Conservation (phyloP, 1,140 invertebrate species). For the Sarcophaga bullata region DNA sequence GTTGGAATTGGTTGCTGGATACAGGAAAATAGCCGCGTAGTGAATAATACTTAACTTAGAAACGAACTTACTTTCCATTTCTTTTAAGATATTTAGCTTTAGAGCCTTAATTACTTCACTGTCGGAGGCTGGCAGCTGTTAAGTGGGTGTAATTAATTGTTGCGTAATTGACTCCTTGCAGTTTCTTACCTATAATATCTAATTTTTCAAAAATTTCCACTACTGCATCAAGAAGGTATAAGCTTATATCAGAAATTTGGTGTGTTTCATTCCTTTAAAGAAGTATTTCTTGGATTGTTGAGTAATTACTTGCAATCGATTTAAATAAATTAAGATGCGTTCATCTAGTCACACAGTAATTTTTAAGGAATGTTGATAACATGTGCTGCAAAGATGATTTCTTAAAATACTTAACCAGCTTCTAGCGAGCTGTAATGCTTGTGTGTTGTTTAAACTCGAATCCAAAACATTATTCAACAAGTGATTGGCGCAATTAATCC, state of each 20-base stretch:
- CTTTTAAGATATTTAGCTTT: not conserved
- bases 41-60: not conserved
- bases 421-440: not conserved
- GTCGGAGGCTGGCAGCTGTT: not conserved
- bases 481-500: slow-evolving; percentile 5
- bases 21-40: not conserved
- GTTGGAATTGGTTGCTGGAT: not conserved
- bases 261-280: not conserved
- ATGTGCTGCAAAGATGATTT: no score
- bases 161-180: not conserved
- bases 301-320: not conserved
- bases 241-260: not conserved
- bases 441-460: not conserved
- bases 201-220: slow-evolving; percentile 4
- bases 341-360: not conserved
- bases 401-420: no score
- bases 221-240: not conserved
- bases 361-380: slow-evolving; percentile 6
- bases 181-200: slow-evolving; percentile 25
- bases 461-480: slow-evolving; percentile 3
- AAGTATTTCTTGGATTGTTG: slow-evolving; percentile 18
- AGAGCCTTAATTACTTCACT: not conserved
- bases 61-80: not conserved
- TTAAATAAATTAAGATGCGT: slow-evolving; percentile 1
- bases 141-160: not conserved